Evolutionary conservation across 2,113 vertebrate genomes (phyloP).

Genomic region (Tetrax tetrax): DNA sequence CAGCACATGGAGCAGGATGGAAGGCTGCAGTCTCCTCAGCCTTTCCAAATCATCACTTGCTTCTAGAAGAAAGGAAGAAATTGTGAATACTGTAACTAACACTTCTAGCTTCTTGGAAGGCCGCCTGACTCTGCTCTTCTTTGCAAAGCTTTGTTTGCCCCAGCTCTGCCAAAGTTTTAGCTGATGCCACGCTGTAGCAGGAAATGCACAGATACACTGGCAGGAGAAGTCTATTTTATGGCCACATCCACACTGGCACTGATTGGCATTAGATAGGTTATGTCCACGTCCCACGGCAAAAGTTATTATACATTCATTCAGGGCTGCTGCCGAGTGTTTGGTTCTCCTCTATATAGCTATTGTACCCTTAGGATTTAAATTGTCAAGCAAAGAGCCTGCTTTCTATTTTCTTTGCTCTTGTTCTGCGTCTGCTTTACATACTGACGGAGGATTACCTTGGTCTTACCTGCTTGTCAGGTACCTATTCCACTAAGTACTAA

Average conservation of each 20-base stretch:
- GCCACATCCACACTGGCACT: background rate
- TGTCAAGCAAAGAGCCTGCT: conserved; percentile 65
- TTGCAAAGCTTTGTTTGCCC: background rate
- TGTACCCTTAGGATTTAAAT: conserved; percentile 65
- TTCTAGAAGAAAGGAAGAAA: background rate
- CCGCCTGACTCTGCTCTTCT: background rate
- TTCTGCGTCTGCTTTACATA: conserved; percentile 58
- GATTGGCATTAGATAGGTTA: background rate
- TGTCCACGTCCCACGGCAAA: background rate
- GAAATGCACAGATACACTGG: background rate
- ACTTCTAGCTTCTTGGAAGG: background rate
- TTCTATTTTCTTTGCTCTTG: conserved; percentile 67
- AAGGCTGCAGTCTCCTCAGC: background rate
- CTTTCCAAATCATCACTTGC: background rate
- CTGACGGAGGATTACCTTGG: conserved; percentile 64
- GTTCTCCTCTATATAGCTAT: conserved; percentile 11
- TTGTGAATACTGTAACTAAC: background rate
- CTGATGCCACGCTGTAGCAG: background rate
- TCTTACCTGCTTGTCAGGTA: conserved; percentile 69
- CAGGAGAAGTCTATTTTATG: background rate
- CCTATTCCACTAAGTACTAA: conserved; percentile 68
- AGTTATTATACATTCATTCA: background rate
- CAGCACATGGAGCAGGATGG: background rate
- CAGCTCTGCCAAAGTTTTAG: background rate
- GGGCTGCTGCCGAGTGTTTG: background rate